These are phyloP conservation scores for Acanthochromis polyacanthus DNA, from an alignment of 2,113 vertebrate species.

Conservation along the genomic window DNA sequence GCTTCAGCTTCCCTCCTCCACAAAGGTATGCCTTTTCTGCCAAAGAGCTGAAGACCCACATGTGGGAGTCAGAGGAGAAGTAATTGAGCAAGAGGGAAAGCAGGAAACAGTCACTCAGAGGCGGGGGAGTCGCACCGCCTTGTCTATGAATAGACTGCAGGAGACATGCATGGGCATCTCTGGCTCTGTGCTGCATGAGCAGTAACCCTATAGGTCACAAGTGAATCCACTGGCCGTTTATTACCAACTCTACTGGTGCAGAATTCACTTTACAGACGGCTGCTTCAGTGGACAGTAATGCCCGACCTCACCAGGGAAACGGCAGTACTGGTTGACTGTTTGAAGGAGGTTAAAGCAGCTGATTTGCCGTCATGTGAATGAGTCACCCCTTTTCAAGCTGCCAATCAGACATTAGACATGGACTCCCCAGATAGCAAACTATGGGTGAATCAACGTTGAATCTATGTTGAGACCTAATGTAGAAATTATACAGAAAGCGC, in stretches of 20 bases:
- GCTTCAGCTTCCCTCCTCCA: constrained; percentile 60
- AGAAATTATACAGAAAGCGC: no score
- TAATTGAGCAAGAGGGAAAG: constrained; percentile 71
- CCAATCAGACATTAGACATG: no score
- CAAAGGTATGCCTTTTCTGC: constrained; percentile 65
- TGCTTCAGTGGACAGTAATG: constrained; percentile 7
- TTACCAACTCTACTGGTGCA: constrained; percentile 36
- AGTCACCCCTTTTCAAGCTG: no score
- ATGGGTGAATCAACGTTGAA: no score
- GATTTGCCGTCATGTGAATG: no score
- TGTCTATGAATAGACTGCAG: constrained; percentile 74
- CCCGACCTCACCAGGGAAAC: no score
- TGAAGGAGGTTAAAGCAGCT: no score
- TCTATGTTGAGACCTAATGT: no score
- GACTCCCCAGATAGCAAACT: no score
- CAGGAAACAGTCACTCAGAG: constrained; percentile 70
- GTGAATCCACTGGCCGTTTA: constrained; percentile 38
- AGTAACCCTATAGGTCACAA: constrained; percentile 41
- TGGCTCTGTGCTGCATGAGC: constrained; percentile 46
- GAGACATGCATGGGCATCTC: constrained; percentile 60
- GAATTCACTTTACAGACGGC: constrained; percentile 26
- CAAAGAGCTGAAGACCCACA: constrained; percentile 70
- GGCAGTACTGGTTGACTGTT: no score
- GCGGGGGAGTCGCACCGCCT: constrained; percentile 55
- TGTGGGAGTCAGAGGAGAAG: constrained; percentile 78